Base-by-base conservation (phyloP, 2,888 invertebrate species). In the Baccha elongata region DNA sequence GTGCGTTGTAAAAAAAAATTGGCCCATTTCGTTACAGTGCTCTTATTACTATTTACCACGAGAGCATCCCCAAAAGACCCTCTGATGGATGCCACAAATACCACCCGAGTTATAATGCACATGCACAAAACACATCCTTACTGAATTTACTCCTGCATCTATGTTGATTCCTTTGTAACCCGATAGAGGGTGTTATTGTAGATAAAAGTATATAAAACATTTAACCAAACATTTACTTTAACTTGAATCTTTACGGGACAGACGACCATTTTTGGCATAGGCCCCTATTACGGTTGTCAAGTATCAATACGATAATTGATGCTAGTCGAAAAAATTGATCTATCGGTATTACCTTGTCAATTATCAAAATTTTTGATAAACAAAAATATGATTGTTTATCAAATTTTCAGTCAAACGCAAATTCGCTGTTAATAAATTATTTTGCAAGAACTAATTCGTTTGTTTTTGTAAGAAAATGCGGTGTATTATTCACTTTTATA, bases 1-100 rank as follows among this genome's bases (percentile, higher is more conserved):
- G 46, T 21, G 46, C n/a, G 46, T 46, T 21, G 21, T 46, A 19
- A n/a, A 46, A 21, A n/a, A n/a, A 46, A 46, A 46, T 46, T 46
- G 21, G 21, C 46, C 46, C 46, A 3, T 46, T 46, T 46, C 46
- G 21, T 19, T n/a, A 21, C n/a, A 21, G 11, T 5, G 46, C 21
- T 46, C 46, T 21, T 21, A 6, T 21, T 0, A 46, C 15, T 21
- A 46, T 21, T 21, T 10, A 21, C 0, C 21, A 4, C 2, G 11
- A 21, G 19, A 17, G 40, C 5, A 19, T 21, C 46, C 21, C 46
- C 5, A 44, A 46, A 19, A 11, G 19, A 46, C 46, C 46, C 11
- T 19, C 11, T 23, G 5, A 23, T 3, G 23, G 23, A 23, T 21
- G n/a, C 1, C 6, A 46, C 19, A 46, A 46, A 46, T 19, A 11